Conservation (phyloP, 2,888 invertebrate genomes). For the Ryuthela nishihirai region DNA sequence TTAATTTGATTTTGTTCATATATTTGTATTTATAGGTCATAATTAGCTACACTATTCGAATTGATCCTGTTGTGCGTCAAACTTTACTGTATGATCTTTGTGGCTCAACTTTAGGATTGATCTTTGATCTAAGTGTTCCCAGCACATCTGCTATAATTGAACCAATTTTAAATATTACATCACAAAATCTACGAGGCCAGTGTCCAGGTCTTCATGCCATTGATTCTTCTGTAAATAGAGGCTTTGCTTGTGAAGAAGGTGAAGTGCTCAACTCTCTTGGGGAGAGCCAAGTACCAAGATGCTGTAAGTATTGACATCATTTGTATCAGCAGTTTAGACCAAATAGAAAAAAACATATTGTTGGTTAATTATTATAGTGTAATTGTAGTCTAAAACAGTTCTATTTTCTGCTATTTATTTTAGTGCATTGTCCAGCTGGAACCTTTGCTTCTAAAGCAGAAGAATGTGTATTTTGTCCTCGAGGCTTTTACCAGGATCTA, state of each 20-base stretch:
- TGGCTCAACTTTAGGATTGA: constrained; percentile 85
- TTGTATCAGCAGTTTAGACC: neutral
- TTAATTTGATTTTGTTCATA: too few species aligned
- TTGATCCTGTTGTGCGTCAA: constrained; percentile 81
- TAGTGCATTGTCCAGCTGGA: constrained; percentile 95
- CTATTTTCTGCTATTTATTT: constrained; percentile 45
- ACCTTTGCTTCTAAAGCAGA: constrained; percentile 89
- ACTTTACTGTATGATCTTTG: constrained; percentile 91
- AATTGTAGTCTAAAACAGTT: neutral
- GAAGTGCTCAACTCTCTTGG: constrained; percentile 80
- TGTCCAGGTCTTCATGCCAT: constrained; percentile 87
- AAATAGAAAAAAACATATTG: too few species aligned
- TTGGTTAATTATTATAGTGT: too few species aligned
- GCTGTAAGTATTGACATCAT: constrained; percentile 63
- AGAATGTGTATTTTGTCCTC: constrained; percentile 82
- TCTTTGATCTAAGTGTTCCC: constrained; percentile 90
- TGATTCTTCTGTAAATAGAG: constrained; percentile 75
- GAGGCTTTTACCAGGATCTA: constrained; percentile 89
- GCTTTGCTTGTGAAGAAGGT: constrained; percentile 89
- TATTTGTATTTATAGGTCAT: constrained; percentile 46
- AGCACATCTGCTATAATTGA: constrained; percentile 87
- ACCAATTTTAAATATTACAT: constrained; percentile 78
- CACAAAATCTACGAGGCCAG: constrained; percentile 72
- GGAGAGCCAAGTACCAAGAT: constrained; percentile 66
- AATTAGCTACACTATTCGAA: constrained; percentile 82